Evolutionary conservation across 2,888 invertebrate genomes (phyloP), one percentile per base, ranked within the genome.

Genomic region (Eudemis profundana): DNA sequence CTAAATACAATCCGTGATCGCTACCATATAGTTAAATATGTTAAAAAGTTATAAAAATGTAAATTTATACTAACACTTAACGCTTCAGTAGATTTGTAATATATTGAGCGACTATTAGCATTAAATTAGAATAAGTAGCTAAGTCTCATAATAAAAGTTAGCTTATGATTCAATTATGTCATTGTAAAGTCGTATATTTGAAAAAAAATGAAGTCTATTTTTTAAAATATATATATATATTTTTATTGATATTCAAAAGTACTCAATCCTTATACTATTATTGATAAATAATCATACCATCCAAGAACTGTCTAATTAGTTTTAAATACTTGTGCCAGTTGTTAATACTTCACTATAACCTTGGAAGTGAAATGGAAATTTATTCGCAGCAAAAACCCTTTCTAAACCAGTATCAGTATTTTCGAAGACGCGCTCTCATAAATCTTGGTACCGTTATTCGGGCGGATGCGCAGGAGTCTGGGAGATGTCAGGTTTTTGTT

Each of bases 391-490:
- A 64, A 64, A 54, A 64, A 51, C 44, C 42, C 50, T 64, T 51
- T 64, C 64, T 64, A 64, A 64, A 64, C 64, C 64, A 38, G 64
- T 64, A 64, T 64, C 47, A 33, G 49, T 49, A 59, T 65, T 59
- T 65, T 65, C 38, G 60, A 53, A 61, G 62, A 38, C 51, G 38
- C 47, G 62, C 14, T 60, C 75, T 75, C 76, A 85, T 86, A 85
- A 85, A 86, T 86, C 81, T 74, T 61, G 46, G 70, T 76, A 75
- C 86, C 85, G 86, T 84, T 86, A 86, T 65, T 70, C 67, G 78
- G 42, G 19, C 62, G 49, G 54, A 51, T 60, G 60, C 59, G 59
- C 59, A n/a, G 50, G 57, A 64, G 64, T 38, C 51, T 51, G 49
- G 57, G 50, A 40, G 27, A 64, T 44, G 64, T 59, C 51, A 42